phyloP scores from a whole-genome alignment of 1,140 invertebrate species.

The Acromyrmex heyeri region DNA sequence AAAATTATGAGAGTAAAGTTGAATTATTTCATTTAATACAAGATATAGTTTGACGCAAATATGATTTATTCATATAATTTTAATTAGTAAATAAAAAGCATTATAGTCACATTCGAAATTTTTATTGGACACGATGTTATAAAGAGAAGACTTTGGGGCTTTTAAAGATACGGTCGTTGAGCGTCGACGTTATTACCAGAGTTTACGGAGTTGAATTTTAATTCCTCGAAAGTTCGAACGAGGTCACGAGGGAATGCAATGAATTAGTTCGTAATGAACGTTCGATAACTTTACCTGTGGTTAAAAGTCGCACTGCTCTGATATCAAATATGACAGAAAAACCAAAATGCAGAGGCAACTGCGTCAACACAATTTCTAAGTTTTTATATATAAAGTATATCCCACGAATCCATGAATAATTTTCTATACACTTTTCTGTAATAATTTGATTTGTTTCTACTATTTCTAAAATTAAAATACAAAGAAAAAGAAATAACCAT shows the following conservation, averaged over 20 bases:
- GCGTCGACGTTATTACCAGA: conserved; percentile 52
- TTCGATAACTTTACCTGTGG: conserved; percentile 61
- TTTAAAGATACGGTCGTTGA: conserved; percentile 49
- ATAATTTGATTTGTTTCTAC: background rate
- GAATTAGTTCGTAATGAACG: conserved; percentile 64
- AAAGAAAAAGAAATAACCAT: background rate
- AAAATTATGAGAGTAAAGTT: background rate
- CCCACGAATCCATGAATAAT: background rate
- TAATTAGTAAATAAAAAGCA: background rate
- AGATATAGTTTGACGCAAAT: background rate
- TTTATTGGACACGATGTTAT: conserved; percentile 36
- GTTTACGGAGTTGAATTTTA: conserved; percentile 64
- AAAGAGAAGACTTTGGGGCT: conserved; percentile 42
- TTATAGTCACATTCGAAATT: conserved; percentile 32
- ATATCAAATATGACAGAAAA: conserved; percentile 22
- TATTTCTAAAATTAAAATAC: conserved; percentile 6
- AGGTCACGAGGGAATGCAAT: conserved; percentile 54
- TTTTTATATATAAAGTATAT: background rate
- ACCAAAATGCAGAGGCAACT: background rate
- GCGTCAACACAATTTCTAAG: background rate
- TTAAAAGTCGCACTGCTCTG: conserved; percentile 44
- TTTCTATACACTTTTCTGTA: background rate
- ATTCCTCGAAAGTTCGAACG: conserved; percentile 63
- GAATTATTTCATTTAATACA: conserved; percentile 8
- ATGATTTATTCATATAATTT: background rate